These are phyloP conservation scores for Agapornis canus DNA, from an alignment of 2,797 vertebrate genomes.

Conservation along the genomic window DNA sequence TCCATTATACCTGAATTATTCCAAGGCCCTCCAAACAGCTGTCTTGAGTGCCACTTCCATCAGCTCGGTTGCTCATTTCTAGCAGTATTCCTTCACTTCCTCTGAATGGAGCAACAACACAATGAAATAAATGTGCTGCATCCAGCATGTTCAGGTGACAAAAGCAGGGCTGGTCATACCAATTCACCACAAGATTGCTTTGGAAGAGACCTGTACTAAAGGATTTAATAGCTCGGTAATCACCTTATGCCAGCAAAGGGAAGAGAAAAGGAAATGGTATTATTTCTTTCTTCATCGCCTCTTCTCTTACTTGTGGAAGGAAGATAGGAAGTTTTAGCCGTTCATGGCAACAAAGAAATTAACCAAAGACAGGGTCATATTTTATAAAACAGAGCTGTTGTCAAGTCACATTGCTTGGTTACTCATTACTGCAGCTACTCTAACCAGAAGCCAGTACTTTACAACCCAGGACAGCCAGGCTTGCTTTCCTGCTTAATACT, in stretches of 20 bases:
- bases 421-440: slow-evolving; percentile 15
- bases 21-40: neutral
- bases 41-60: neutral
- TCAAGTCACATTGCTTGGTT: neutral
- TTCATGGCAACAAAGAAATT: neutral
- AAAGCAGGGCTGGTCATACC: neutral
- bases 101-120: rapidly evolving
- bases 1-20: neutral
- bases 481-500: neutral
- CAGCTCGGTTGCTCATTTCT: neutral
- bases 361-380: neutral
- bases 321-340: neutral
- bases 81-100: neutral
- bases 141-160: neutral
- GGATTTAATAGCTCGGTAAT: neutral
- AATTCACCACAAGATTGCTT: neutral
- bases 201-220: neutral
- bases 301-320: neutral
- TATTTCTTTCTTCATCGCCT: neutral
- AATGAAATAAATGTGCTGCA: neutral
- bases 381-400: slow-evolving; percentile 4
- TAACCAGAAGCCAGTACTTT: neutral
- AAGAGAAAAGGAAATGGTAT: neutral
- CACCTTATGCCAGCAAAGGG: neutral
- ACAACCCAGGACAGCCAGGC: neutral